These are phyloP conservation scores for Epinephelus malabaricus DNA, from an alignment of 2,797 vertebrate species.

Conservation along the genomic window DNA sequence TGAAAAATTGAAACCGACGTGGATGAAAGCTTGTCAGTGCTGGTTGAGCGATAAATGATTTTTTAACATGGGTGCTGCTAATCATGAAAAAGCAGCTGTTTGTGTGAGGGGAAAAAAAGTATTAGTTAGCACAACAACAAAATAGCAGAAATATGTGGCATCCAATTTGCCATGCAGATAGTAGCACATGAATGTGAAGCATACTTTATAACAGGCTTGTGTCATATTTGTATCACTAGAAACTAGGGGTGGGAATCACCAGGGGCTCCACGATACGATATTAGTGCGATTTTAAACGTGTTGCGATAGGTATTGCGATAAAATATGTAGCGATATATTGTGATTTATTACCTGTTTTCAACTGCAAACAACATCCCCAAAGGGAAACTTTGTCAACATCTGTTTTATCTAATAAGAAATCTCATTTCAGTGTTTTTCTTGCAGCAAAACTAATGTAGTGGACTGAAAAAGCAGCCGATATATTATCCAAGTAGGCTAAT, in stretches of 20 bases:
- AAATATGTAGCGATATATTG: no score
- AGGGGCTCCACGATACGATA: no score
- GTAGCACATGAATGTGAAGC: not conserved
- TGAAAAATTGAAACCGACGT: slow-evolving; percentile 15
- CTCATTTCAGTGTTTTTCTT: no score
- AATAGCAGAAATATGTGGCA: not conserved
- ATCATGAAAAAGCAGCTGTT: slow-evolving; percentile 11
- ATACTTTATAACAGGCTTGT: not conserved
- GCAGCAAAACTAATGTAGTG: no score
- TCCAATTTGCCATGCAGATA: not conserved
- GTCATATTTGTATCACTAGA: not conserved
- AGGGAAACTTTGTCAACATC: no score
- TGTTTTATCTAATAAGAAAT: no score
- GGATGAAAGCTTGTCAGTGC: not conserved
- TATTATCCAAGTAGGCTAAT: no score
- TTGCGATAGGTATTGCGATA: no score
- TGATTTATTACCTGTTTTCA: no score
- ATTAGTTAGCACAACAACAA: not conserved
- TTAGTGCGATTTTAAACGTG: no score
- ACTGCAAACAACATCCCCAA: no score
- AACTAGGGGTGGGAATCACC: not conserved
- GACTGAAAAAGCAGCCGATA: no score
- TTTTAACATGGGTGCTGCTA: not conserved
- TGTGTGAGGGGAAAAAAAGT: not conserved
- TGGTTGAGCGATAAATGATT: not conserved